These are phyloP conservation scores for Adineta ricciae DNA, from an alignment of 2,888 invertebrate genomes.

Conservation along the genomic window DNA sequence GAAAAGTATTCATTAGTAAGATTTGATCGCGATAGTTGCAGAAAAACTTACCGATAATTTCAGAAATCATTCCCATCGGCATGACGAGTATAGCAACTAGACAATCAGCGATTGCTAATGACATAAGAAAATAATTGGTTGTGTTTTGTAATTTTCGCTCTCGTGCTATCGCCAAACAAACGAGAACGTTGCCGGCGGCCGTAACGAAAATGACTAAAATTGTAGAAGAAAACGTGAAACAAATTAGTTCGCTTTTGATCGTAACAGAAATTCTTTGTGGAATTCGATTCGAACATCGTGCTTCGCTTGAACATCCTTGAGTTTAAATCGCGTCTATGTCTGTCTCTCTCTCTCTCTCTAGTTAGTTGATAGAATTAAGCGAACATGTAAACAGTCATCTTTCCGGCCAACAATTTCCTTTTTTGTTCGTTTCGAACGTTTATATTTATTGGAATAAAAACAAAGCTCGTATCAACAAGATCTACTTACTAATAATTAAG, in stretches of 20 bases:
- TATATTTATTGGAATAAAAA: background rate
- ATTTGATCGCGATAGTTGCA: background rate
- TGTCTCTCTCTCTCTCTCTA: too few relatives aligned
- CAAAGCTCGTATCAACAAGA: background rate
- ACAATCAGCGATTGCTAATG: slow-evolving; percentile 82
- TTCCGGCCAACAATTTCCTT: background rate
- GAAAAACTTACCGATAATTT: slow-evolving; percentile 72
- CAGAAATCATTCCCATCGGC: slow-evolving; percentile 85
- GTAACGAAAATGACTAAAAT: slow-evolving; percentile 31
- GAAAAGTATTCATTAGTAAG: background rate
- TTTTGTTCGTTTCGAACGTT: background rate
- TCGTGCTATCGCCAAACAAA: slow-evolving; percentile 79
- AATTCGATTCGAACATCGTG: too few relatives aligned
- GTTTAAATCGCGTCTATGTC: background rate
- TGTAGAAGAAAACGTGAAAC: too few relatives aligned
- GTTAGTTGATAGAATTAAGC: background rate
- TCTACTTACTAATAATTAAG: background rate
- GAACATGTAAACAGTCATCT: background rate
- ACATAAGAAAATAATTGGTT: too few relatives aligned
- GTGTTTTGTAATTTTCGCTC: slow-evolving; percentile 83
- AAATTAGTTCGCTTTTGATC: too few relatives aligned
- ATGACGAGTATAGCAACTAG: slow-evolving; percentile 85
- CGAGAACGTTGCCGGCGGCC: slow-evolving; percentile 73
- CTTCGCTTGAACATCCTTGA: background rate
- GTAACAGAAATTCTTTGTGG: too few relatives aligned